phyloP scores from a whole-genome alignment of 2,888 invertebrate genomes.

The Xylota segnis region DNA sequence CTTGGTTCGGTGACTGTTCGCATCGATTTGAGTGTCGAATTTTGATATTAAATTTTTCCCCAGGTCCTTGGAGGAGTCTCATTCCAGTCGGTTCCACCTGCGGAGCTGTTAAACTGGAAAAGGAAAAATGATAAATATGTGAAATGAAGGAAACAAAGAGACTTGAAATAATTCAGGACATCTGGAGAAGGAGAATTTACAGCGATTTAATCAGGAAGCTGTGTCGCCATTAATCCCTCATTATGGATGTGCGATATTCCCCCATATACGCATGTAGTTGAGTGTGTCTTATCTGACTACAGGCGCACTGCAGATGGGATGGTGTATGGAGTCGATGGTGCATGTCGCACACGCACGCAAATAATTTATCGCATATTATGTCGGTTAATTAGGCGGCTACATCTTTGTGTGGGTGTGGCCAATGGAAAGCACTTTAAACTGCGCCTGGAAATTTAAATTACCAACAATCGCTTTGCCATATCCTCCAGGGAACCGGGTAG shows the following conservation, averaged over 20 bases:
- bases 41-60: conserved; percentile 54
- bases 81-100: conserved; percentile 17
- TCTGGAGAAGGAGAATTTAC: conserved; percentile 40
- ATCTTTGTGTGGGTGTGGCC: conserved; percentile 12
- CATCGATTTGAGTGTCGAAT: conserved; percentile 55
- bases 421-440: conserved; percentile 50
- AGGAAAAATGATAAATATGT: no score
- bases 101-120: conserved; percentile 6
- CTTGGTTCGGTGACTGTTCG: conserved; percentile 1
- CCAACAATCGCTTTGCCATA: conserved; percentile 55
- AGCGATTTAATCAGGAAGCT: conserved; percentile 62
- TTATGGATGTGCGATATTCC: conserved; percentile 53
- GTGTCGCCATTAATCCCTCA: conserved; percentile 62
- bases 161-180: conserved; percentile 37
- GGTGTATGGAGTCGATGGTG: conserved; percentile 19
- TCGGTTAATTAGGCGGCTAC: conserved; percentile 60
- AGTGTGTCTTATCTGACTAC: conserved; percentile 34
- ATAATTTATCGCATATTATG: conserved; percentile 64
- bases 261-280: not conserved
- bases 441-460: conserved; percentile 61
- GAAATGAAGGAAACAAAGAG: not conserved
- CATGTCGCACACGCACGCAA: conserved; percentile 49
- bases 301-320: conserved; percentile 10
- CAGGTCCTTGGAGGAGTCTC: not conserved
- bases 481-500: conserved; percentile 41